Evolutionary conservation across 2,113 vertebrate genomes (phyloP).

Genomic region (Eurypyga helias): DNA sequence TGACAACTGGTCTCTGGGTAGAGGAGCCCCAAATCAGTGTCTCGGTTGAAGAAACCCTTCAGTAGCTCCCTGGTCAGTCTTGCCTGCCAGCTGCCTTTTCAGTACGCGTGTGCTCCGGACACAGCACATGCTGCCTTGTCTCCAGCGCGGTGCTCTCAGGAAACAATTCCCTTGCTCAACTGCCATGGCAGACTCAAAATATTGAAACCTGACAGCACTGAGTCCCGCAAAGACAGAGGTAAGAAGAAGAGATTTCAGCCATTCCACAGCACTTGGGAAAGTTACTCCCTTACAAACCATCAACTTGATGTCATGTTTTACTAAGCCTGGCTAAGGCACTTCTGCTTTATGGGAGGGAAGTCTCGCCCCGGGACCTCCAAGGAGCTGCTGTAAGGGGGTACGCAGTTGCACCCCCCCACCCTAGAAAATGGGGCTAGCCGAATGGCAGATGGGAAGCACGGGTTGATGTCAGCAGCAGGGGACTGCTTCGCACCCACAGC

Average conservation of each 20-base stretch:
- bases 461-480: background rate
- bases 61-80: accelerated
- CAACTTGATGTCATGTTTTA: background rate
- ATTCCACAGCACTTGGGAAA: background rate
- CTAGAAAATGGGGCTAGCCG: background rate
- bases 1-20: background rate
- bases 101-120: background rate
- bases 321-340: background rate
- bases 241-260: background rate
- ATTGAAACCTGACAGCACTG: background rate
- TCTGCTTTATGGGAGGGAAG: background rate
- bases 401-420: background rate
- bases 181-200: background rate
- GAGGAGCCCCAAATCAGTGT: background rate
- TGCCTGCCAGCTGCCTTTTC: background rate
- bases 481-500: background rate
- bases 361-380: background rate
- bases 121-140: background rate
- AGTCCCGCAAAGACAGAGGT: background rate
- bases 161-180: background rate
- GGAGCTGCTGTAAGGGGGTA: background rate
- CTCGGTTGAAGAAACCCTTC: background rate
- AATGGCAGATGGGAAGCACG: background rate
- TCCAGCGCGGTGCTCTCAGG: accelerated
- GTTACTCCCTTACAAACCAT: background rate